phyloP scores from a whole-genome alignment of 2,113 vertebrate genomes.

The Coreoperca whiteheadi region DNA sequence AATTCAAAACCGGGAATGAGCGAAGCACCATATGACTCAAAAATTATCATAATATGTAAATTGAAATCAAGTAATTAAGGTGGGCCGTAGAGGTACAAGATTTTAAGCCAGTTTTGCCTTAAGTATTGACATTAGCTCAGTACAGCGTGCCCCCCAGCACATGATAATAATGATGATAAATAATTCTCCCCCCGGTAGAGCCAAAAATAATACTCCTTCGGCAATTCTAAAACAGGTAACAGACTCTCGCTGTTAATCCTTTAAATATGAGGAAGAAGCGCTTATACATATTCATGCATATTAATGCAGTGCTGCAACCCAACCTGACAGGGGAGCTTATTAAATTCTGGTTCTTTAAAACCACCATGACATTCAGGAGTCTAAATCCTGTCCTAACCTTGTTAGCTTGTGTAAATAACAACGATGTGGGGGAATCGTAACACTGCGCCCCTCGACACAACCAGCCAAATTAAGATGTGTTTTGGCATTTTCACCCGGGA shows the following conservation, averaged over 20 bases:
- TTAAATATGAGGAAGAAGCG: constrained; percentile 67
- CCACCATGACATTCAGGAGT: constrained; percentile 80
- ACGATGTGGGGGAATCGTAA: constrained; percentile 31
- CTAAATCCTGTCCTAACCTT: constrained; percentile 79
- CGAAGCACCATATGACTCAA: neutral
- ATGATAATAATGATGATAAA: constrained; percentile 65
- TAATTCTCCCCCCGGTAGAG: constrained; percentile 47
- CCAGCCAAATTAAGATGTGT: constrained; percentile 57
- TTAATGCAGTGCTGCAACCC: constrained; percentile 74
- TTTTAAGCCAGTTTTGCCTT: constrained; percentile 43
- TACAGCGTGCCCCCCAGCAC: constrained; percentile 6
- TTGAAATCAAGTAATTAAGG: constrained; percentile 47
- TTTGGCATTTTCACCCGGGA: constrained; percentile 53
- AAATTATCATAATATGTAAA: constrained; percentile 64
- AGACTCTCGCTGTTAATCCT: constrained; percentile 66
- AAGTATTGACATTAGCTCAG: constrained; percentile 55
- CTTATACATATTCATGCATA: constrained; percentile 78
- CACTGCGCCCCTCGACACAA: neutral
- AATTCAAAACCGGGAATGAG: constrained; percentile 21
- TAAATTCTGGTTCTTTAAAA: constrained; percentile 80
- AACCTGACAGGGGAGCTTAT: constrained; percentile 81
- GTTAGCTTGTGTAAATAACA: constrained; percentile 82
- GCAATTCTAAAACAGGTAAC: constrained; percentile 70
- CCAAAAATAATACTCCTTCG: constrained; percentile 50
- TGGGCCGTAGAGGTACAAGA: constrained; percentile 17